Conservation (phyloP, 2,113 vertebrate genomes). For the Cyanoramphus novaezelandiae region DNA sequence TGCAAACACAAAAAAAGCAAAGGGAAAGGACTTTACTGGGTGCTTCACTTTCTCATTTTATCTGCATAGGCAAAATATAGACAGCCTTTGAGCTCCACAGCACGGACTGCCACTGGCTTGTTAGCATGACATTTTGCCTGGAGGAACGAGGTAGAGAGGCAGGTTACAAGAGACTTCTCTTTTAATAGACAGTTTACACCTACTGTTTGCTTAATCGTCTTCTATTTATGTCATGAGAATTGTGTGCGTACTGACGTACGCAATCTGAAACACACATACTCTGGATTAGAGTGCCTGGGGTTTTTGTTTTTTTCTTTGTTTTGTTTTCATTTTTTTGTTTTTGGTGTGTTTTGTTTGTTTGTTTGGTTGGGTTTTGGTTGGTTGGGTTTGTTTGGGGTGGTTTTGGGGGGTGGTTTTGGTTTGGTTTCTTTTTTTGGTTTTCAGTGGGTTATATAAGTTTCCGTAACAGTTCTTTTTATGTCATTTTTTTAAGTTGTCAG, state of each 20-base stretch:
- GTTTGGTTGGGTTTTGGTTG: background rate
- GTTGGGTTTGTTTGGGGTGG: background rate
- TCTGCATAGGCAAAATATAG: conserved; percentile 58
- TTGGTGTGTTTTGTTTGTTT: background rate
- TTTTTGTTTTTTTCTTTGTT: background rate
- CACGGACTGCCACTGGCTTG: background rate
- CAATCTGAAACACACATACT: background rate
- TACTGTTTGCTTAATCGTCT: background rate
- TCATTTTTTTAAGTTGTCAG: conserved; percentile 75
- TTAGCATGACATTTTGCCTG: conserved; percentile 51
- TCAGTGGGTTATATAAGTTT: conserved; percentile 35
- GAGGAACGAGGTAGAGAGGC: conserved; percentile 21
- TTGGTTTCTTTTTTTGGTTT: background rate
- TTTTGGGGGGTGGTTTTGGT: background rate
- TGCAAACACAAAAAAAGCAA: background rate
- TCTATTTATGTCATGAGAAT: conserved; percentile 48
- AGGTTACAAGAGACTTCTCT: conserved; percentile 28
- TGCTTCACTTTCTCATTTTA: conserved; percentile 57
- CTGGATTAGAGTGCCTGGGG: background rate
- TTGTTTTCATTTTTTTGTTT: background rate
- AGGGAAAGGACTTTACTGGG: conserved; percentile 11
- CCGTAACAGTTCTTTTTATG: conserved; percentile 71
- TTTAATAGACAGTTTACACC: conserved; percentile 18
- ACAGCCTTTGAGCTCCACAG: conserved; percentile 53
- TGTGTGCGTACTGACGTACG: background rate